Evolutionary conservation across 2,888 invertebrate genomes (phyloP), one percentile per base, ranked within the genome.

Genomic region (Oxyscelio sp.): DNA sequence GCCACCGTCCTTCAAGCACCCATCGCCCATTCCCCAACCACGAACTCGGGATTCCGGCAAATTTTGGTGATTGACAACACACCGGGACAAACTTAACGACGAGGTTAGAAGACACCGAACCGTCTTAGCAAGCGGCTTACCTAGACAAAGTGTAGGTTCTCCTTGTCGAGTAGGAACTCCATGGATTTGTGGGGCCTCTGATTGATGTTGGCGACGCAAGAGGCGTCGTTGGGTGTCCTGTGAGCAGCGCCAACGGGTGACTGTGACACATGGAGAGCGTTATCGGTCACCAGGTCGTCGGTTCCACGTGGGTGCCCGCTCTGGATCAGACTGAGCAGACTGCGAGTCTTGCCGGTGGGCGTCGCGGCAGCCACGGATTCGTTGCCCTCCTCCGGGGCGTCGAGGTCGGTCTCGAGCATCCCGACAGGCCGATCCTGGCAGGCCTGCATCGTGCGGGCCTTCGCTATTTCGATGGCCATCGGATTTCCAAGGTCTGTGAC

Each of bases 91-190:
- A n/a, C n/a, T n/a, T n/a, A n/a, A n/a, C 24, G 9, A 34, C 4
- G 34, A 34, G 11, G 21, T 24, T 50, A 11, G 24, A 50, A 22
- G 21, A 5, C 22, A 22, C 13, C 24, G 22, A 50, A 21, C 22
- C 21, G 24, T 21, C n/a, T 50, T 13, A 11, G 56, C 56, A 45
- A 31, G 19, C 24, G 19, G 31, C 97, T 97, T 93, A 98, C 98
- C 97, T 97, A 96, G 90, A 97, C 96, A 90, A 96, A 96, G 93
- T 97, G 97, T 93, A 98, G 97, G 95, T 97, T 98, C 94, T 98
- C 97, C 95, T 98, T 98, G 95, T 98, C 98, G 94, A 98, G 96
- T 94, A 98, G 96, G 95, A 98, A 98, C 96, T 98, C 98, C 98
- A 98, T 98, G 95, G 98, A 98, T 95, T 98, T 98, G 95, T 97